Percentiles rank a stretch among this genome's conserved stretches.
These are phyloP conservation scores for Maylandia zebra DNA, from an alignment of 2,113 vertebrate species.

Conservation along the genomic window DNA sequence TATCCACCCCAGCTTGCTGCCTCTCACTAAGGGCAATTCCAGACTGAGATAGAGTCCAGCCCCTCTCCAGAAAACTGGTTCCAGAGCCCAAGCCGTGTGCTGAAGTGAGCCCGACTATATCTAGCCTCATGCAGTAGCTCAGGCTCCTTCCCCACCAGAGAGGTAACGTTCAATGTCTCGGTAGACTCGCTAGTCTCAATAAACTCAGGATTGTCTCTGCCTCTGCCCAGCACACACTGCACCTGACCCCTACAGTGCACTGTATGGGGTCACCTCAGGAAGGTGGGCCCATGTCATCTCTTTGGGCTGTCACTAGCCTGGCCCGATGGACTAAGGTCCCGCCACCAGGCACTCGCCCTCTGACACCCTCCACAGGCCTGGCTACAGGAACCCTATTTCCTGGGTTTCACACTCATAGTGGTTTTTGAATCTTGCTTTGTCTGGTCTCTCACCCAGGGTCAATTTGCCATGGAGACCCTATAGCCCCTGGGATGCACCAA, in stretches of 20 bases:
- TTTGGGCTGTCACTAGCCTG: not conserved
- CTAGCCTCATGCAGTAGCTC: not conserved
- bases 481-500: not conserved
- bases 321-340: not conserved
- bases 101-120: not conserved
- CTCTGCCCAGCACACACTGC: not conserved
- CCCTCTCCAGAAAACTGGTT: not conserved
- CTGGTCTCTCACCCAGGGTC: not conserved
- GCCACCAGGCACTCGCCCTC: not conserved
- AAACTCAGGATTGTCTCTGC: not conserved
- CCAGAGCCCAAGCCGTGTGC: not conserved
- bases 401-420: not conserved
- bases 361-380: not conserved
- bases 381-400: not conserved
- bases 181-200: not conserved
- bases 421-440: not conserved
- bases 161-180: not conserved
- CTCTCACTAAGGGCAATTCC: not conserved
- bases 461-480: not conserved
- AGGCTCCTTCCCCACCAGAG: not conserved
- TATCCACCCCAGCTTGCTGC: not conserved
- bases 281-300: not conserved
- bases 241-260: not conserved
- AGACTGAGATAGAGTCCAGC: not conserved
- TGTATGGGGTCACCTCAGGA: not conserved